Evolutionary conservation across 64 coral and sea anemone species (phyloP).

Genomic region (Pocillopora damicornis): DNA sequence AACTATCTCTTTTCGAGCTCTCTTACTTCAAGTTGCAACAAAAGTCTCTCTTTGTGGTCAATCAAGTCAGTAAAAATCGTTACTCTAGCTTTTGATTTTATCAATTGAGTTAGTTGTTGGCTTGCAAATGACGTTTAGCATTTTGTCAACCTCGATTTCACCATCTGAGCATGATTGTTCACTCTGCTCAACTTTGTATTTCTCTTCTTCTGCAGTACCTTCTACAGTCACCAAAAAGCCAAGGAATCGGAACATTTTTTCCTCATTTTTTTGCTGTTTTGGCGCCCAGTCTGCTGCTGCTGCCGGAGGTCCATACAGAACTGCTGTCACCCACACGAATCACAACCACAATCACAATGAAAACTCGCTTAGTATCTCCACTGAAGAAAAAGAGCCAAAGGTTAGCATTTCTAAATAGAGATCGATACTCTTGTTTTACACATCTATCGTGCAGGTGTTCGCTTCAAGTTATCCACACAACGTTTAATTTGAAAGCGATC

Average conservation of each 20-base stretch:
- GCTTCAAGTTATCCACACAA: background rate
- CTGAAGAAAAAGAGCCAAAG: conserved; percentile 78
- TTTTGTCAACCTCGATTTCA: background rate
- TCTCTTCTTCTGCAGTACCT: conserved; percentile 58
- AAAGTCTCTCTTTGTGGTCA: background rate
- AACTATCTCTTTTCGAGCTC: background rate
- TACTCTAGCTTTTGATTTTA: conserved; percentile 10
- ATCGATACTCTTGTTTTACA: background rate
- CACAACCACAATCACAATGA: conserved; percentile 82
- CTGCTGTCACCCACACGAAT: conserved; percentile 67
- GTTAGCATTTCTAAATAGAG: conserved; percentile 45
- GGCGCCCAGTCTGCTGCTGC: conserved; percentile 62
- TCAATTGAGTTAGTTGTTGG: background rate
- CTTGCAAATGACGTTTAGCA: background rate
- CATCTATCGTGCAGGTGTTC: background rate
- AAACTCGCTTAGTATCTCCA: conserved; percentile 50
- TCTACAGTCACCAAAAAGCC: conserved; percentile 79
- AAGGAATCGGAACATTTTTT: conserved; percentile 86
- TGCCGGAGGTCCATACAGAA: conserved; percentile 64
- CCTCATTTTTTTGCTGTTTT: conserved; percentile 98
- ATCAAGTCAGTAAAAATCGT: conserved; percentile 16
- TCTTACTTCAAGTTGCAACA: background rate
- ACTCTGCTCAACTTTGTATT: background rate
- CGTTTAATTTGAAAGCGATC: background rate
- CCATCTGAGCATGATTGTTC: background rate